A percentile compares a stretch with the other conserved stretches of the same genome.
Evolutionary conservation across 2,888 invertebrate genomes (phyloP).

Genomic region (Nesidiocoris tenuis): DNA sequence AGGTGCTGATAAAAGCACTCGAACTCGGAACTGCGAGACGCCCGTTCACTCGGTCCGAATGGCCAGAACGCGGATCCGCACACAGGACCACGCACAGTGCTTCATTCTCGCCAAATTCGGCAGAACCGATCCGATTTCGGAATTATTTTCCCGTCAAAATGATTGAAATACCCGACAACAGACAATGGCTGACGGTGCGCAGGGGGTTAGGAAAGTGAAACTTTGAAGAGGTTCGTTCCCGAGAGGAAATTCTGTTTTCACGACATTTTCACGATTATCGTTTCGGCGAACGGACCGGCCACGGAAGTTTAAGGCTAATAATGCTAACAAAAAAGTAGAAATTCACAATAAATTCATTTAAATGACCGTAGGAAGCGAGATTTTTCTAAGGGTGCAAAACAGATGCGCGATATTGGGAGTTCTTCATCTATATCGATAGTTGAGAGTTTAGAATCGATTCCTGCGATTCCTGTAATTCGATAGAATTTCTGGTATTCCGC

Average conservation of each 20-base stretch:
- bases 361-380: not conserved
- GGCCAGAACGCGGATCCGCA: no score
- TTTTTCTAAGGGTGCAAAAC: not conserved
- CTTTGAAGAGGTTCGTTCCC: no score
- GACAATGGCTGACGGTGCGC: not conserved
- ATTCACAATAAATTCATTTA: not conserved
- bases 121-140: not conserved
- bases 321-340: not conserved
- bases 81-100: not conserved
- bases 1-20: no score
- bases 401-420: not conserved
- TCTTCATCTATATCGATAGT: no score
- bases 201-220: not conserved
- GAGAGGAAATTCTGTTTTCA: no score
- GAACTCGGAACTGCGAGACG: not conserved
- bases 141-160: not conserved
- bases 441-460: not conserved
- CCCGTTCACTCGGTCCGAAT: not conserved
- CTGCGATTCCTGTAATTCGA: no score
- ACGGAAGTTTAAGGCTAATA: no score
- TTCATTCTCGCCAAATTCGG: not conserved
- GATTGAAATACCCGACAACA: not conserved
- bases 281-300: no score
- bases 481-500: no score
- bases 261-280: no score